Percentiles rank a stretch among this genome's conserved stretches.
Conservation (phyloP, 2,113 vertebrate species). For the Rousettus leschenaultii region DNA sequence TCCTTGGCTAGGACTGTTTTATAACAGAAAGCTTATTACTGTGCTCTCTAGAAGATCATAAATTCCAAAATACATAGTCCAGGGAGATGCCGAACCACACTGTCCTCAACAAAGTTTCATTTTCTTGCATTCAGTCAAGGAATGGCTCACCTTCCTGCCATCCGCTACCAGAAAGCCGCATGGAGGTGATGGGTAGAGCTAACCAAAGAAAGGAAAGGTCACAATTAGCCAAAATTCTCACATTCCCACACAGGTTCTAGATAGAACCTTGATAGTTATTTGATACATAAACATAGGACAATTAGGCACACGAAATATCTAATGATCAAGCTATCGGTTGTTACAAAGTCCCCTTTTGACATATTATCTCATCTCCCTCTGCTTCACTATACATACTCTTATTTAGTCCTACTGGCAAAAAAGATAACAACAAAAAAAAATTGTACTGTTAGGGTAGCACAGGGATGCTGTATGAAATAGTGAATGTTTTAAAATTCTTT, state of each 20-base stretch:
- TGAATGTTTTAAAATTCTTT: not conserved
- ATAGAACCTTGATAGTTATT: not conserved
- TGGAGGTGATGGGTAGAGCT: not conserved
- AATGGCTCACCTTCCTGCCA: not conserved
- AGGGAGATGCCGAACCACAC: not conserved
- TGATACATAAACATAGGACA: not conserved
- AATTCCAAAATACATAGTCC: not conserved
- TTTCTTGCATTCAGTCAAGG: not conserved
- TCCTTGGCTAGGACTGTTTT: not conserved
- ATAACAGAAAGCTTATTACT: not conserved
- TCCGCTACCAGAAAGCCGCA: not conserved
- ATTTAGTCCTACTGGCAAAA: not conserved
- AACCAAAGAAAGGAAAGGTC: not conserved
- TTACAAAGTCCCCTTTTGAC: not conserved
- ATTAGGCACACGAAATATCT: not conserved
- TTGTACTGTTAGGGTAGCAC: not conserved
- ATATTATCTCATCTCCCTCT: not conserved
- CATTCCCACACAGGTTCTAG: not conserved
- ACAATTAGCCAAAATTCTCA: not conserved
- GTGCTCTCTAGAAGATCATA: not conserved
- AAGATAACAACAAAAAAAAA: not conserved
- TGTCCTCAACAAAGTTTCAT: not conserved
- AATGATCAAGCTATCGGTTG: not conserved
- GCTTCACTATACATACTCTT: not conserved
- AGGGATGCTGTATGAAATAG: not conserved